Evolutionary conservation across 2,113 vertebrate species (phyloP), one percentile per base, ranked within the genome.

Genomic region (Otus sunia): DNA sequence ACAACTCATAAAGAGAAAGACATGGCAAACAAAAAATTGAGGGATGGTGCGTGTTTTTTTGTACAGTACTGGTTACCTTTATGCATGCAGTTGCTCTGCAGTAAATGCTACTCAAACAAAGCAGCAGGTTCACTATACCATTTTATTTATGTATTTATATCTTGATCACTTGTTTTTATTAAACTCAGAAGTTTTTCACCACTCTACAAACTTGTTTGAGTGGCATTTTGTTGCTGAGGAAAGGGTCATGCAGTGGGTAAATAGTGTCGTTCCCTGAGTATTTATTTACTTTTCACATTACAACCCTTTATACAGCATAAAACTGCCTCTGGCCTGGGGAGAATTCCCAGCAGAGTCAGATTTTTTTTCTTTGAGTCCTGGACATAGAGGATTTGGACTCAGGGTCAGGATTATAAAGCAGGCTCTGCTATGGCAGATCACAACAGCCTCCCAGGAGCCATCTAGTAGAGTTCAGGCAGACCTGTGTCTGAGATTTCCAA

Each of bases 261-360:
- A 93, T 30, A 72, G 14, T 49, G 58, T 82, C 1, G 1, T 85
- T 85, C 52, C 27, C 43, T 0, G 0, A 91, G 36, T 82, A 88
- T 88, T 94, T 95, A 82, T 88, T 96, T 94, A 92, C 74, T 82
- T 94, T 86, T 82, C 63, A 62, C 25, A 58, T 91, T 88, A 50
- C 55, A 83, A 74, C 63, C 63, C 63, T 79, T 92, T 68, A 59
- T 79, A 86, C 53, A 73, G 58, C 59, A 69, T 17, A 18, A 39
- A 92, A 68, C 58, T 86, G 67, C 45, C 58, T 86, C 67, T 90
- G 67, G 23, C 41, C 47, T 86, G 53, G 88, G 59, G 22, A 90
- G 9, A 93, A 67, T 32, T 89, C 68, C 49, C 84, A 91, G 26
- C 4, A 82, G 80, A 62, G 9, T 60, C 29, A 78, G 55, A 41